Evolutionary conservation across 2,888 invertebrate species (phyloP), one percentile per base, ranked within the genome.

Genomic region (Mactromeris polynyma): DNA sequence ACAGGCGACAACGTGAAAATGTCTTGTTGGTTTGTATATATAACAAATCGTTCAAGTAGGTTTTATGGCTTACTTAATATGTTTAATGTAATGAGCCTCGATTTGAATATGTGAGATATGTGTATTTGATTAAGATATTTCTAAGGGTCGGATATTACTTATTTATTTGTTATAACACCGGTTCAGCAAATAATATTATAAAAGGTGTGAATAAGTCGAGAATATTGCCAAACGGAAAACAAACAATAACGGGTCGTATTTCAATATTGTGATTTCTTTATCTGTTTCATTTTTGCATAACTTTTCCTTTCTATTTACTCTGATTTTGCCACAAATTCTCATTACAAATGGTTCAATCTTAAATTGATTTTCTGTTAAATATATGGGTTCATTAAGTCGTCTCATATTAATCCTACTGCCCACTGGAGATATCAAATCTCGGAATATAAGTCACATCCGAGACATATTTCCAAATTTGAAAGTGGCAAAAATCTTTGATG

Each of bases 91-190:
- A 86, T 80, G 58, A 83, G 26, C 33, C 51, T 38, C 38, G 21
- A 54, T 77, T 64, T 69, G 40, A 46, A 83, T 21, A 73, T 26
- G 86, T 87, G 86, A 83, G 91, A 91, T 89, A 86, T 83, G n/a
- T 77, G 38, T 91, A 89, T 91, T 91, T 91, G 86, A 77, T 84
- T 81, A 81, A 91, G 91, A 89, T 88, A 89, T 86, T 83, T 64
- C 77, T 73, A 51, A 82, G 79, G 58, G 82, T 79, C 83, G n/a
- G 54, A 58, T 83, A 78, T 79, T 86, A 86, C 89, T 89, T 91
- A 91, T 91, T 90, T 90, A 87, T 89, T 90, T 88, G 86, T 83
- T 86, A 86, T 89, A 89, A 86, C 89, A 86, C 89, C 84, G 78
- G 69, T 40, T 69, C 83, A 64, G 86, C 88, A 91, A 91, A 91